Evolutionary conservation across 2,888 invertebrate genomes (phyloP), one percentile per base, ranked within the genome.

Genomic region (Dendrolimus pini): DNA sequence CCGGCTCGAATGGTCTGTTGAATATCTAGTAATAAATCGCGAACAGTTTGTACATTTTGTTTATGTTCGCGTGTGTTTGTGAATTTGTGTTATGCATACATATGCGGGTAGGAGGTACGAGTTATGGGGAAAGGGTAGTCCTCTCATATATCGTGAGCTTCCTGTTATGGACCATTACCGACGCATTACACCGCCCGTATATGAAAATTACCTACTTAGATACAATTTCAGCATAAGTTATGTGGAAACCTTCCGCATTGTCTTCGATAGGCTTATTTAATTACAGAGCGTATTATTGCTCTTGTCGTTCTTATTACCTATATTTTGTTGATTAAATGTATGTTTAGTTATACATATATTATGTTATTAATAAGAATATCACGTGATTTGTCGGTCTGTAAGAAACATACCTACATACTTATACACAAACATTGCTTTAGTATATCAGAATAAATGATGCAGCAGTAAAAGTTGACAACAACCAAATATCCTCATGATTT

Each of bases 131-230:
- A 55, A 59, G 64, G 62, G 62, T 62, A 63, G 62, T 64, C 61
- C 68, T 65, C 69, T 70, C 73, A 74, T 80, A 82, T 78, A 82
- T 78, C 70, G 74, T 75, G 69, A 78, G 82, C 80, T 80, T 82
- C 82, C 79, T 74, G 80, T 77, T 83, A 83, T 81, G 82, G 82
- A 72, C 82, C 80, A 83, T 83, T 83, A 83, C 79, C 75, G 69
- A 72, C 77, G 74, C 80, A 82, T 82, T 83, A 82, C 77, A 78
- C 74, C 73, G 77, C 71, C 78, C 47, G 12, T 77, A 72, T 80
- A 79, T 80, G 80, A 79, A 82, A 80, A 82, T 80, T 80, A 82
- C 76, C 72, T 68, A 71, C 75, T 10, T 47, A 12, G 67, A 72
- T 73, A 80, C 74, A 77, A 77, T 78, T 78, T 73, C 73, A 70